Conservation (phyloP, 2,888 invertebrate species). For the Himalopsyche tibetana region DNA sequence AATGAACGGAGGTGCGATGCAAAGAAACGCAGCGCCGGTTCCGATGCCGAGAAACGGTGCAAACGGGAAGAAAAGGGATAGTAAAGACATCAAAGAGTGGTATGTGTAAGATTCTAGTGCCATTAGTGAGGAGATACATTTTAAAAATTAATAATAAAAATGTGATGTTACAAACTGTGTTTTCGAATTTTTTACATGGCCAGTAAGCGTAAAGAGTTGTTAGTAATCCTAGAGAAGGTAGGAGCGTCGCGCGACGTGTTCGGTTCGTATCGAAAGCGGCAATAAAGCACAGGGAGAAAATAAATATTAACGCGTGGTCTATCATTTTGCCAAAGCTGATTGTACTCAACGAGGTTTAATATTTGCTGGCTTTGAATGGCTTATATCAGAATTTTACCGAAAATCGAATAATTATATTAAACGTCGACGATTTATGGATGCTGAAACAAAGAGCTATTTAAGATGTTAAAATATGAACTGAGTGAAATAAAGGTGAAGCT, state of each 20-base stretch:
- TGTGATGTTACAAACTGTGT: constrained; percentile 28
- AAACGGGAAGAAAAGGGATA: constrained; percentile 81
- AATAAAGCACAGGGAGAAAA: neutral
- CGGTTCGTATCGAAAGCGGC: neutral
- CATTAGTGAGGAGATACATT: constrained; percentile 36
- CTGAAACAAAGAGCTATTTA: constrained; percentile 57
- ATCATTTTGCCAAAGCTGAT: constrained; percentile 20
- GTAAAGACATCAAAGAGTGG: constrained; percentile 97
- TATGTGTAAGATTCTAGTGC: constrained; percentile 83
- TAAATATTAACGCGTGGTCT: neutral
- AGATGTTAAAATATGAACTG: constrained; percentile 48
- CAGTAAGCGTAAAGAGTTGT: constrained; percentile 24
- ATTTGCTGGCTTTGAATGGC: constrained; percentile 53
- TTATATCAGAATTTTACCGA: constrained; percentile 43
- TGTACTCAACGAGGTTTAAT: constrained; percentile 11
- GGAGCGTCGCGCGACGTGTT: neutral
- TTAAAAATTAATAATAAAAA: constrained; percentile 45
- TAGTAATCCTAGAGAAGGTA: constrained; percentile 4
- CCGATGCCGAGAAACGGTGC: constrained; percentile 69
- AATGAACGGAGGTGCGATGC: constrained; percentile 73
- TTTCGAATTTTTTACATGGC: constrained; percentile 31
- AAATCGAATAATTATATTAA: constrained; percentile 39
- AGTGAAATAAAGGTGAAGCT: constrained; percentile 51
- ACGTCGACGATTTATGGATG: constrained; percentile 44
- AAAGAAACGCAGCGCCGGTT: constrained; percentile 75